phyloP scores from a whole-genome alignment of 2,797 vertebrate genomes.

The Cossypha caffra region DNA sequence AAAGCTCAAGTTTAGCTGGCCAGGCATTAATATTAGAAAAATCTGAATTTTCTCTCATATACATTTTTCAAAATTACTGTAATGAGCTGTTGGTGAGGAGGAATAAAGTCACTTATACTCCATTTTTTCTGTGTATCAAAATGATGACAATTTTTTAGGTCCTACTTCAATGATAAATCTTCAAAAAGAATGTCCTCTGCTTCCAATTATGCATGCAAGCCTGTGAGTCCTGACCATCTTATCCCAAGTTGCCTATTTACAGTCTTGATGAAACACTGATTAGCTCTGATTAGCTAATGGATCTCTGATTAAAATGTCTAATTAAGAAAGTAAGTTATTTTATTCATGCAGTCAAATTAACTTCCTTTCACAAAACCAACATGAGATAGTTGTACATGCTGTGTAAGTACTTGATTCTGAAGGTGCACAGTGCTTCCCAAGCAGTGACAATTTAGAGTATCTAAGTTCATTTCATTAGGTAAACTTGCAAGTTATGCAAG shows the following conservation, averaged over 20 bases:
- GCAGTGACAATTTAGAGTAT: neutral
- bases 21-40: neutral
- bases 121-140: neutral
- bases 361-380: conserved; percentile 63
- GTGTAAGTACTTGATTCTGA: conserved; percentile 19
- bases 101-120: neutral
- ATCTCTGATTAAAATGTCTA: conserved; percentile 78
- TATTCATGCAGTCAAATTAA: conserved; percentile 79
- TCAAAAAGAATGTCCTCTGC: neutral
- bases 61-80: neutral
- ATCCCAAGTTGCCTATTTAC: conserved; percentile 72
- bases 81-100: neutral
- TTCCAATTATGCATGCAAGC: conserved; percentile 65
- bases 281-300: conserved; percentile 81
- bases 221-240: conserved; percentile 66
- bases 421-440: neutral
- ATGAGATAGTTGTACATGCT: conserved; percentile 37
- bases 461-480: neutral
- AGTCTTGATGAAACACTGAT: conserved; percentile 75
- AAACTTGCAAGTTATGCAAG: neutral
- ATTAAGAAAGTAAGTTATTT: conserved; percentile 77
- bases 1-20: neutral
- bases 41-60: neutral
- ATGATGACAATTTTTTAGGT: neutral
- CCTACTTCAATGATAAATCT: neutral